Base-by-base conservation (phyloP, 92 coral and sea anemone genomes). In the Galaxea fascicularis region DNA sequence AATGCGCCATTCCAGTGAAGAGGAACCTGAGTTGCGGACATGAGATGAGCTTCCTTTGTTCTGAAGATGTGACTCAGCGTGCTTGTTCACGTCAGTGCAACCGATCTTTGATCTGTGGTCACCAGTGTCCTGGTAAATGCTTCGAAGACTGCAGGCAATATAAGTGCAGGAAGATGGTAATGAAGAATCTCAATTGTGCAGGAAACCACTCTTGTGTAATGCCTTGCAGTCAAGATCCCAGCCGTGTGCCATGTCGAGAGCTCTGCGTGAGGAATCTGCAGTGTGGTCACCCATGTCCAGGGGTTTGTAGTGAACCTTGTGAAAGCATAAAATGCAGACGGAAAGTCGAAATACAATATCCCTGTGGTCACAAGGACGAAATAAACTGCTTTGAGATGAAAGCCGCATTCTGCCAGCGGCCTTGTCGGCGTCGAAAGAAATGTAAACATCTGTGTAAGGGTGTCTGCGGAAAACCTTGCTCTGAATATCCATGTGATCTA, bases 241-340 rank as follows among this genome's bases (percentile, higher is more conserved):
- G 58, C 6, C 14, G 0, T 10, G 83, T 85, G 29, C 24, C 31
- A 22, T 94, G 98, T 80, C 22, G 52, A 18, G 82, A 31, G 65
- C 80, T 53, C 0, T 94, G 98, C 29, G 22, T 39, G 15, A 73
- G 63, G 29, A 41, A 46, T 5, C 92, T 91, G 28, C 73, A 83
- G 16, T 94, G 98, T 77, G 90, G 87, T 57, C 98, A 94, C 53
- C 90, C 60, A 12, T 94, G 95, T 57, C 82, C 87, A 17, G 93
- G 92, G 22, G 44, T 35, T 63, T 94, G 98, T 60, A 76, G 83
- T 28, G 74, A 91, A 56, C 67, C 77, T 4, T 94, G 98, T 71
- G 73, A 56, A 59, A 14, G 17, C 25, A 72, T 62, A 30, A 56
- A 22, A 12, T 94, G 98, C 68, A 28, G 14, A 22, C 84, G 60